Evolutionary conservation across 2,888 invertebrate species (phyloP), one percentile per base, ranked within the genome.

Genomic region (Rhagophthalmus giganteus): DNA sequence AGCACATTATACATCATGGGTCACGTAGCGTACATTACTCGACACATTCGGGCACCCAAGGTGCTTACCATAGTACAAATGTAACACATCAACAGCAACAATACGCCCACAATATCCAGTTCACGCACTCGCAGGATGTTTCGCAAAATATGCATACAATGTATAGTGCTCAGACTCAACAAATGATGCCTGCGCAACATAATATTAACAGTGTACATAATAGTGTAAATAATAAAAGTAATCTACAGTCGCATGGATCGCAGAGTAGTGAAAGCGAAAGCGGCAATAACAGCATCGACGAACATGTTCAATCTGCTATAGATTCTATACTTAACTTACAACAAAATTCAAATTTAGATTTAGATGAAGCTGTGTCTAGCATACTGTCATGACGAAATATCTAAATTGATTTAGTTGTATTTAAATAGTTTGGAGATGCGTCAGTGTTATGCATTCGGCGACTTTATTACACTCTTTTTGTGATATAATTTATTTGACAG

Each of bases 271-370:
- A 67, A 41, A 62, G 63, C 20, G 70, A 72, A 16, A 57, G 54
- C 32, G 60, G 51, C 28, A 71, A 71, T 61, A 85, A 85, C 62
- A 85, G 85, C 62, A 85, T 87, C 51, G 86, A 85, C 59, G 84
- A 86, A 16, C 87, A 89, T 72, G 88, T 89, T 54, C 87, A 88
- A 71, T 87, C 85, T 67, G 88, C 88, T 56, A 88, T 88, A 63
- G 87, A 88, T 70, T 87, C 87, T 67, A 88, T 88, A 66, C 75
- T 88, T 55, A 87, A 87, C 73, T 75, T 87, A 60, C 86, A 86
- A 67, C 77, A 68, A 73, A 79, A 64, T 52, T 70, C 71, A 13
- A 62, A 64, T 52, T 54, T 68, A 40, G 73, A 74, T 58, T 63
- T 75, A 58, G 75, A 76, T 57, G 66, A 67, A 55, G 63, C 66